Evolutionary conservation across 2,113 vertebrate species (phyloP).

Genomic region (Pangasianodon gigas): DNA sequence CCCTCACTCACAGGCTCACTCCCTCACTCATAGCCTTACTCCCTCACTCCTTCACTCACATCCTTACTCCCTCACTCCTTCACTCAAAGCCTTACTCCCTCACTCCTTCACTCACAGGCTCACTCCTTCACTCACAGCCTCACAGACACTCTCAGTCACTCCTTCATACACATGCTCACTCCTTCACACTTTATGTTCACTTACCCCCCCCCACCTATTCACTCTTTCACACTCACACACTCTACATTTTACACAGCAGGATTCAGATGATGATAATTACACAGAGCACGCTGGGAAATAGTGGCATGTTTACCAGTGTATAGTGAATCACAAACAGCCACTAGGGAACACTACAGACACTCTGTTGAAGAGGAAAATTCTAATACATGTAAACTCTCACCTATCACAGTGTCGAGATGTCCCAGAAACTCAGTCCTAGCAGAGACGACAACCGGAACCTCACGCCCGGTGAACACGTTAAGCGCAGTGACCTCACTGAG

Average conservation of each 20-base stretch:
- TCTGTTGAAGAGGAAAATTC: background rate
- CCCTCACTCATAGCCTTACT: background rate
- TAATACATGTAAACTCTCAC: conserved; percentile 68
- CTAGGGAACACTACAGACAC: background rate
- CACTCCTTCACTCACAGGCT: background rate
- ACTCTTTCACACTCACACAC: conserved; percentile 48
- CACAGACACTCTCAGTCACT: background rate
- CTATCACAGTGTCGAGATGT: conserved; percentile 84
- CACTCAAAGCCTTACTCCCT: background rate
- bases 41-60: background rate
- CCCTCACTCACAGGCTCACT: background rate
- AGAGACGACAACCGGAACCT: conserved; percentile 87
- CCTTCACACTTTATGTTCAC: background rate
- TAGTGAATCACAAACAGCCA: conserved; percentile 10
- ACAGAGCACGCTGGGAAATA: conserved; percentile 12
- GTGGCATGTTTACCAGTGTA: conserved; percentile 2
- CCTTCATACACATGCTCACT: background rate
- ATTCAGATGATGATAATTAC: background rate
- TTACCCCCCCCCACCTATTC: background rate
- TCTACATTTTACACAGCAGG: conserved; percentile 27
- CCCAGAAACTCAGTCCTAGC: conserved; percentile 76
- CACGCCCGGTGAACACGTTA: conserved; percentile 84
- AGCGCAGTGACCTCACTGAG: conserved; percentile 83
- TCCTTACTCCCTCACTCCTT: background rate
- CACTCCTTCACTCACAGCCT: background rate